Evolutionary conservation across 1,140 invertebrate genomes (phyloP).

Genomic region (Eulimnadia texana): DNA sequence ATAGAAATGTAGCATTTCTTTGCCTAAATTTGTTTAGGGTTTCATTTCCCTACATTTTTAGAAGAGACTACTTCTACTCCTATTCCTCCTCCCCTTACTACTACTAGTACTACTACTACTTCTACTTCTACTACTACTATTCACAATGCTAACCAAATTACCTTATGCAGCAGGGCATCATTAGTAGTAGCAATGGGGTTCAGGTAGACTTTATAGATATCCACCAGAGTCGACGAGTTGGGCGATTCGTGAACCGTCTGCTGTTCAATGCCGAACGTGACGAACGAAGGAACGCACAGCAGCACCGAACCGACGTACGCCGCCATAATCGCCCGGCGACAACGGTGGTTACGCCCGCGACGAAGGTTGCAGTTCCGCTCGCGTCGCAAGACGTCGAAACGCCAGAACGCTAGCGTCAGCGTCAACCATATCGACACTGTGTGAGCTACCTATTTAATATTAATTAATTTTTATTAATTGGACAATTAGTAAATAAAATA

Average conservation of each 20-base stretch:
- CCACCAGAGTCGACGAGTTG: slow-evolving; percentile 22
- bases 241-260: slow-evolving; percentile 19
- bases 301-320: slow-evolving; percentile 68
- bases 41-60: no score
- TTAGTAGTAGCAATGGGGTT: slow-evolving; percentile 26
- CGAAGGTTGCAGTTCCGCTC: not conserved
- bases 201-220: slow-evolving; percentile 26
- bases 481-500: no score
- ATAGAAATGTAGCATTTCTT: no score
- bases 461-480: no score
- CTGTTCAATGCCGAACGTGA: slow-evolving; percentile 44
- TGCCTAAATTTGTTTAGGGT: no score
- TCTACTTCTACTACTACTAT: no score
- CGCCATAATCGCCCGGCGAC: slow-evolving; percentile 45
- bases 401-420: slow-evolving; percentile 78
- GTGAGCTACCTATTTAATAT: slow-evolving; percentile 54
- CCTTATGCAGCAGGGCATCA: slow-evolving; percentile 4
- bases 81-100: no score
- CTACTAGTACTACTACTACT: no score
- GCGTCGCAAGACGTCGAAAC: slow-evolving; percentile 63
- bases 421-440: slow-evolving; percentile 87
- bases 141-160: no score
- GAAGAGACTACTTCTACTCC: no score
- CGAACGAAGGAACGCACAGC: slow-evolving; percentile 69
- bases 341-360: slow-evolving; percentile 26